A percentile compares a stretch with the other conserved stretches of the same genome.
Evolutionary conservation across 2,888 invertebrate species (phyloP).

Genomic region (Oxycera nigricornis): DNA sequence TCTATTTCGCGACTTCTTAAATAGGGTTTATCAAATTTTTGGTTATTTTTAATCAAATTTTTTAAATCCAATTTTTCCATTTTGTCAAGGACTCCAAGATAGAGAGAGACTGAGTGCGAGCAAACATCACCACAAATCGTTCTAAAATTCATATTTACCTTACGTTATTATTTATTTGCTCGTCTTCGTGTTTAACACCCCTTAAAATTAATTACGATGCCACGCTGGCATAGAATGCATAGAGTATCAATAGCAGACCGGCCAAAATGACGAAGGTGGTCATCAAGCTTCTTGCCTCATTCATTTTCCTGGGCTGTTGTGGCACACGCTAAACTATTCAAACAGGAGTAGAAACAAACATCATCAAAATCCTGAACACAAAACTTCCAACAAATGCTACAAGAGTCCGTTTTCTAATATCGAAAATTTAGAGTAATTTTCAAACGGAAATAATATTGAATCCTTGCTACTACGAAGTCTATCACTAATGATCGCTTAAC

Average conservation of each 20-base stretch:
- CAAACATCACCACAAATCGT: no score
- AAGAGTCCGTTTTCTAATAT: neutral
- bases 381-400: neutral
- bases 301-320: conserved; percentile 52
- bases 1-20: no score
- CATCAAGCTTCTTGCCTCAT: conserved; percentile 72
- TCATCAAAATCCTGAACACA: conserved; percentile 30
- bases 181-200: conserved; percentile 3
- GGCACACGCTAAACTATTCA: neutral
- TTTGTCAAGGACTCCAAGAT: no score
- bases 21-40: no score
- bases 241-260: conserved; percentile 71
- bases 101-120: no score
- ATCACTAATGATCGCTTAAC: no score
- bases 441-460: neutral
- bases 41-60: no score
- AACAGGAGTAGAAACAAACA: conserved; percentile 8
- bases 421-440: neutral
- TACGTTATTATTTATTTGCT: conserved; percentile 4
- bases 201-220: conserved; percentile 40
- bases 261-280: conserved; percentile 76
- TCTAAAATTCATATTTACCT: no score
- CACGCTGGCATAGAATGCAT: conserved; percentile 73
- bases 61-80: no score
- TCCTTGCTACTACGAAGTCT: no score